These are phyloP conservation scores for Neomorphus geoffroyi DNA, from an alignment of 2,797 vertebrate species.

Conservation along the genomic window DNA sequence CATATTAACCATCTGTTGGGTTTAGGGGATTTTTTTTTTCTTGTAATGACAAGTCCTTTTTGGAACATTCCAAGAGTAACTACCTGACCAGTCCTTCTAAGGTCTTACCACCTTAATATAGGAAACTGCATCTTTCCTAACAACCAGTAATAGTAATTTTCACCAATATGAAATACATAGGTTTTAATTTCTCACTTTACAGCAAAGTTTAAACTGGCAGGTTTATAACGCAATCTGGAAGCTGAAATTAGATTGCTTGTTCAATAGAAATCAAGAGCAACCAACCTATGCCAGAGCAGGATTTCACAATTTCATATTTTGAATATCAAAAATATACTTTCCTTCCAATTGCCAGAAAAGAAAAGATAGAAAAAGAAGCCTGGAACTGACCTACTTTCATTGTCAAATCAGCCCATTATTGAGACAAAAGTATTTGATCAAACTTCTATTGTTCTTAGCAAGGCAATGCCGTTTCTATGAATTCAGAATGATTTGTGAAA, in stretches of 20 bases:
- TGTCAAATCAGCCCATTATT: slow-evolving; percentile 25
- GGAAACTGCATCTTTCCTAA: neutral
- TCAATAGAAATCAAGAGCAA: neutral
- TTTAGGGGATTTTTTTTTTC: neutral
- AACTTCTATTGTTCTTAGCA: slow-evolving; percentile 48
- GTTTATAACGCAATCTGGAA: neutral
- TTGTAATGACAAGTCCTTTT: neutral
- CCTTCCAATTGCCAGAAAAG: slow-evolving; percentile 6
- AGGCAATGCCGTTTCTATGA: slow-evolving; percentile 11
- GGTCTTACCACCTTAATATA: neutral
- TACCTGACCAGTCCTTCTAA: neutral
- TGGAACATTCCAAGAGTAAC: neutral
- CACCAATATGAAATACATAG: neutral
- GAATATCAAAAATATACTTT: slow-evolving; percentile 26
- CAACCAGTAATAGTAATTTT: neutral
- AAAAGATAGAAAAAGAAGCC: slow-evolving; percentile 19
- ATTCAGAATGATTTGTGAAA: slow-evolving; percentile 8
- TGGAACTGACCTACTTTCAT: slow-evolving; percentile 44
- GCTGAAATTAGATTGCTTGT: neutral
- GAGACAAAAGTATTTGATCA: slow-evolving; percentile 46
- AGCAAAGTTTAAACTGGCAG: neutral
- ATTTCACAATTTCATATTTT: slow-evolving; percentile 19
- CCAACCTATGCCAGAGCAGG: neutral
- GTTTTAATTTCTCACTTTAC: neutral
- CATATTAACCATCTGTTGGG: slow-evolving; percentile 14